phyloP scores from a whole-genome alignment of 1,140 invertebrate species.

The Pogonognathellus flavescens region DNA sequence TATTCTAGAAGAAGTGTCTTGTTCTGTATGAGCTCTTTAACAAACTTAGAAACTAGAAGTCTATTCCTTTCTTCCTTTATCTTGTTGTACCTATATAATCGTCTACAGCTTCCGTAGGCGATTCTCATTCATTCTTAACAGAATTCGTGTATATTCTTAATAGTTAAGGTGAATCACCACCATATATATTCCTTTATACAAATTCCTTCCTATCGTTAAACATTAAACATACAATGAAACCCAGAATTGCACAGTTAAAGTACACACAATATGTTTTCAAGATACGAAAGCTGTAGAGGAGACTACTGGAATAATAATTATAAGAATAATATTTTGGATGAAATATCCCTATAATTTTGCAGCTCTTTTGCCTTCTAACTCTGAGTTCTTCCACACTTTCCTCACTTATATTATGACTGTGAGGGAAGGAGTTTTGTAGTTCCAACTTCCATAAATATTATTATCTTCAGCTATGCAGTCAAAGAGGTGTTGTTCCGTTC shows the following conservation, averaged over 20 bases:
- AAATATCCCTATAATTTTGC: too few species aligned
- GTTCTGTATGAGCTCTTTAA: too few species aligned
- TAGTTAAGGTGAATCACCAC: neutral
- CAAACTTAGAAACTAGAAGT: neutral
- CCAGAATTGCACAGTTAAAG: slow-evolving; percentile 18
- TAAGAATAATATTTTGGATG: too few species aligned
- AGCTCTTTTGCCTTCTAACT: too few species aligned
- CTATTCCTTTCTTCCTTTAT: neutral
- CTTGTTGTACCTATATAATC: neutral
- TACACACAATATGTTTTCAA: slow-evolving; percentile 5
- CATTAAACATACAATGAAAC: slow-evolving; percentile 17
- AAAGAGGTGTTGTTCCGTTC: too few species aligned
- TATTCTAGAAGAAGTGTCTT: neutral
- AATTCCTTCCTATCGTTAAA: neutral
- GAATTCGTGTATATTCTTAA: slow-evolving; percentile 5
- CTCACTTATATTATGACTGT: too few species aligned
- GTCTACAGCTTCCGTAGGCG: neutral
- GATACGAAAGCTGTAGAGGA: too few species aligned
- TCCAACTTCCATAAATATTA: too few species aligned
- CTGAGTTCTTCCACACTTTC: too few species aligned
- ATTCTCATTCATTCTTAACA: slow-evolving; percentile 23
- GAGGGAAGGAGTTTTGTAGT: too few species aligned
- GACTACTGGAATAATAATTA: too few species aligned
- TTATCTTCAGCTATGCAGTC: too few species aligned
- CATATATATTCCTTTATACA: neutral